Percentiles rank a stretch among this genome's conserved stretches.
phyloP scores from a whole-genome alignment of 2,888 invertebrate species.

The Eudemis profundana region DNA sequence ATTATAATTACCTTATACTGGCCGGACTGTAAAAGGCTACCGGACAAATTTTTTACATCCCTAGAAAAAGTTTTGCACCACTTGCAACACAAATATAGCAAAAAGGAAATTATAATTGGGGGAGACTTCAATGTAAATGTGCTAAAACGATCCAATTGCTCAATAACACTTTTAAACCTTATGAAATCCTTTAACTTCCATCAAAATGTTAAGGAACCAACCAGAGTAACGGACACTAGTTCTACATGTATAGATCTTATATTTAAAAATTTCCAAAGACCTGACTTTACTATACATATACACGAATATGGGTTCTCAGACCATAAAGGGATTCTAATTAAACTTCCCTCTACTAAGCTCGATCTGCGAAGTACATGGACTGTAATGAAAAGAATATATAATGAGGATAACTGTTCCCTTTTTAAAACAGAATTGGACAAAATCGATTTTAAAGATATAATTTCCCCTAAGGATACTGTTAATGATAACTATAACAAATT shows the following conservation, averaged over 20 bases:
- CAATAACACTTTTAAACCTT: neutral
- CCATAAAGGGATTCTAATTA: neutral
- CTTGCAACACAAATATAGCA: neutral
- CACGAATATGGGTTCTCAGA: neutral
- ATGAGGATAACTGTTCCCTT: too few relatives aligned
- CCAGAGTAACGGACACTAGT: neutral
- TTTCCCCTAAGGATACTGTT: neutral
- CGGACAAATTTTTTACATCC: neutral
- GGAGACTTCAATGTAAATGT: too few relatives aligned
- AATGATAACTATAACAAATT: conserved; percentile 8
- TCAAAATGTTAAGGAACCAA: neutral
- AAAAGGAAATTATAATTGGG: neutral
- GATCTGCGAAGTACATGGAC: neutral
- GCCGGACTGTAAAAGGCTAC: neutral
- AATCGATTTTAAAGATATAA: neutral
- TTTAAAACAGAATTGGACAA: neutral
- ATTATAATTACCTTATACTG: neutral
- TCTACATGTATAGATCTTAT: neutral
- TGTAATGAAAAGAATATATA: neutral
- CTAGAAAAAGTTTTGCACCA: neutral
- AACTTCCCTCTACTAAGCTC: neutral
- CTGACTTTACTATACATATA: neutral
- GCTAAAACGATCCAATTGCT: neutral
- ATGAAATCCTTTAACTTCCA: too few relatives aligned
- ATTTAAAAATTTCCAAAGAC: neutral